Percentiles rank a stretch among this genome's conserved stretches.
These are phyloP conservation scores for Dynastes maya DNA, from an alignment of 2,888 invertebrate genomes.

Conservation along the genomic window DNA sequence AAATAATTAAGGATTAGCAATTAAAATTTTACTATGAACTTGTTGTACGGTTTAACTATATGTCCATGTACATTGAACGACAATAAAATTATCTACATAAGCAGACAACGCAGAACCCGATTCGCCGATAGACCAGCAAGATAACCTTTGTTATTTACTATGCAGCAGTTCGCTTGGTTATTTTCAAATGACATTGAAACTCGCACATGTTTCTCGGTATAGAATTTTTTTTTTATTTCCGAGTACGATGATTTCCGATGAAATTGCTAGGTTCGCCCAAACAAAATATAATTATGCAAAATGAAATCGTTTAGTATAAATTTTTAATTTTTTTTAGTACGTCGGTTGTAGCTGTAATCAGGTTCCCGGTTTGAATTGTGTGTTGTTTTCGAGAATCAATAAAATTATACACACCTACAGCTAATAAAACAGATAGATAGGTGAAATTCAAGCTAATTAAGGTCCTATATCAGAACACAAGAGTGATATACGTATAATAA, in stretches of 20 bases:
- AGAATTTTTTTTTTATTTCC: slow-evolving; percentile 24
- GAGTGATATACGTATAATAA: no score
- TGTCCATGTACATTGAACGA: not conserved
- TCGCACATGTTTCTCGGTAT: slow-evolving; percentile 21
- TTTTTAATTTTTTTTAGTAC: not conserved
- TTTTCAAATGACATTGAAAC: slow-evolving; percentile 38
- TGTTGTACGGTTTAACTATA: slow-evolving; percentile 25
- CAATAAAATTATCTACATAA: not conserved
- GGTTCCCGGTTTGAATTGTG: not conserved
- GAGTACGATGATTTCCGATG: slow-evolving; percentile 22
- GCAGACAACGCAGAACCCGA: no score
- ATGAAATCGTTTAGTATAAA: not conserved
- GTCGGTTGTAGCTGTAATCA: not conserved
- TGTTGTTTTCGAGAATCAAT: not conserved
- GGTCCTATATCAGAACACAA: no score
- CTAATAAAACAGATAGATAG: no score
- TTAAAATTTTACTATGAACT: slow-evolving; percentile 21
- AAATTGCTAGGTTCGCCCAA: slow-evolving; percentile 5
- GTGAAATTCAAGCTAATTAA: no score
- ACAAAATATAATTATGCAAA: not conserved
- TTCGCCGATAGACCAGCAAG: no score
- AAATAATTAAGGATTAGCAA: slow-evolving; percentile 18
- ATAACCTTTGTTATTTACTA: slow-evolving; percentile 32
- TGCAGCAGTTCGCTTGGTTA: slow-evolving; percentile 7
- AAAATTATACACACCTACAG: no score